These are phyloP conservation scores for Teleogryllus oceanicus DNA, from an alignment of 2,888 invertebrate species.

Conservation along the genomic window DNA sequence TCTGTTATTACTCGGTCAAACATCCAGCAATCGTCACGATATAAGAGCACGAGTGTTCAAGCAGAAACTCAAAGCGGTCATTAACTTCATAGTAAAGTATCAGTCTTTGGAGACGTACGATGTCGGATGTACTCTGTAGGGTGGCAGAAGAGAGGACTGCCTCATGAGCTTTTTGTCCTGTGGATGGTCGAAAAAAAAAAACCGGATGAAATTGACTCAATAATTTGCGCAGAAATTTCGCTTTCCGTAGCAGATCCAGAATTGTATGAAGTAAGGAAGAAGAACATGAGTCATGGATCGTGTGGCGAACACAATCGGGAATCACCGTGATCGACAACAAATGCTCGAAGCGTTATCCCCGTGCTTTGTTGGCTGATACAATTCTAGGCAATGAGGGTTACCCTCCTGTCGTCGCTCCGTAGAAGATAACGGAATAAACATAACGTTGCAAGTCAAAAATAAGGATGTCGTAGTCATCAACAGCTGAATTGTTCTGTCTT, in stretches of 20 bases:
- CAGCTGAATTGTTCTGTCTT: constrained; percentile 45
- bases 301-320: no score
- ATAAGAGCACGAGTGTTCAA: no score
- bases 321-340: no score
- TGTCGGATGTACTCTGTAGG: constrained; percentile 40
- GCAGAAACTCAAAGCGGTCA: constrained; percentile 24
- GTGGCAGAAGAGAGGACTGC: constrained; percentile 37
- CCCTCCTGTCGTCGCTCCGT: neutral
- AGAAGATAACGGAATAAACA: neutral
- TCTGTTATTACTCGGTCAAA: neutral
- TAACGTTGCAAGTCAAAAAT: neutral
- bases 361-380: neutral
- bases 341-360: no score
- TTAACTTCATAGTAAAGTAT: constrained; percentile 38
- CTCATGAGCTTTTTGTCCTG: constrained; percentile 41
- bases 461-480: constrained; percentile 19
- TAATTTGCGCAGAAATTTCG: constrained; percentile 46
- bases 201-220: constrained; percentile 40
- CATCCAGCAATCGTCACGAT: no score
- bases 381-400: neutral
- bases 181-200: constrained; percentile 39
- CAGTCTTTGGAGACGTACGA: constrained; percentile 39
- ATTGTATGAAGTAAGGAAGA: constrained; percentile 38
- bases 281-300: no score
- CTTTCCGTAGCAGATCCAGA: constrained; percentile 40